phyloP scores from a whole-genome alignment of 2,888 invertebrate genomes.

The Polymixis flavicincta region DNA sequence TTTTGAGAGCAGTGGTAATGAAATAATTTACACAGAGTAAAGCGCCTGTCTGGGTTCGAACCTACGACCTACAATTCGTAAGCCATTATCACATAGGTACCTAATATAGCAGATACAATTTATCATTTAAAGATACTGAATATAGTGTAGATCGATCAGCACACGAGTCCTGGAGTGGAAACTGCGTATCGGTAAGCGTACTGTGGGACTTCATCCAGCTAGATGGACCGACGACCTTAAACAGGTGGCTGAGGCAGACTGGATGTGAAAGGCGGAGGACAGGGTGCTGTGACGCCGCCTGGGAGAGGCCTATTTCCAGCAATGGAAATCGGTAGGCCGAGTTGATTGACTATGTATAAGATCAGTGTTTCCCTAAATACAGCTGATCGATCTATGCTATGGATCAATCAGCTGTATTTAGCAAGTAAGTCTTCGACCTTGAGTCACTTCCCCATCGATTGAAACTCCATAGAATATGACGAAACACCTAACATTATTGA shows the following conservation, averaged over 20 bases:
- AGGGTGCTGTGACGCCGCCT: neutral
- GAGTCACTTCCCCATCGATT: slow-evolving; percentile 35
- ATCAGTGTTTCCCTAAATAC: no score
- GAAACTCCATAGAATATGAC: slow-evolving; percentile 48
- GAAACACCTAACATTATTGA: slow-evolving; percentile 69
- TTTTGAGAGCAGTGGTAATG: no score
- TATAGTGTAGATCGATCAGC: neutral
- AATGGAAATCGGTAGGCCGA: neutral
- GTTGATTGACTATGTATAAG: neutral
- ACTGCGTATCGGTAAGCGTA: neutral
- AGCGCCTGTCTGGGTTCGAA: no score
- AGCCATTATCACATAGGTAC: neutral
- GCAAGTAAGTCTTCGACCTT: slow-evolving; percentile 14
- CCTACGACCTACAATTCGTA: no score
- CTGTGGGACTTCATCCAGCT: neutral
- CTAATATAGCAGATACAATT: neutral
- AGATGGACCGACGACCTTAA: neutral
- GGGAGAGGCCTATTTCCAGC: neutral
- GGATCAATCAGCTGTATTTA: neutral
- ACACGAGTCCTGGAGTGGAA: neutral
- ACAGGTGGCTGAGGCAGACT: neutral
- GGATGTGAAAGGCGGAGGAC: neutral
- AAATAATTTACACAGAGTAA: no score
- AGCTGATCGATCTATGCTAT: no score
- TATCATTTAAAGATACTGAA: neutral